phyloP scores from a whole-genome alignment of 2,797 vertebrate species.

The Chrysocyon brachyurus region DNA sequence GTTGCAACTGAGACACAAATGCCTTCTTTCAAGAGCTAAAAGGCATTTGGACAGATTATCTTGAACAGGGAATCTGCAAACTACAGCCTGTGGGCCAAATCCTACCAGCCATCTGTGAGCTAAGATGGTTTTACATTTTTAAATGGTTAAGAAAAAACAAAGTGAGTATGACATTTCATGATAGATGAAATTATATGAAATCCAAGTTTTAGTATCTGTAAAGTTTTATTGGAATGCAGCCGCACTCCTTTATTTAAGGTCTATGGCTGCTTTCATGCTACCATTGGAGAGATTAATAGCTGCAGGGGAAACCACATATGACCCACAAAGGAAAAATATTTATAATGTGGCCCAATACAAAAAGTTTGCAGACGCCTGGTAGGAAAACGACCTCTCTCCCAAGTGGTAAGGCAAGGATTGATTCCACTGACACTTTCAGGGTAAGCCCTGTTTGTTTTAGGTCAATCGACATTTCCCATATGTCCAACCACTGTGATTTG shows the following conservation, averaged over 20 bases:
- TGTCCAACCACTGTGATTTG: not conserved
- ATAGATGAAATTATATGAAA: slow-evolving; percentile 44
- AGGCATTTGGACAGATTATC: slow-evolving; percentile 24
- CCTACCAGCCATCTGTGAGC: slow-evolving; percentile 31
- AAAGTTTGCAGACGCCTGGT: not conserved
- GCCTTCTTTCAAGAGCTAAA: not conserved
- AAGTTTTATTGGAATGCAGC: slow-evolving; percentile 30
- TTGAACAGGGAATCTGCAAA: slow-evolving; percentile 38
- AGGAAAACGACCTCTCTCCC: not conserved
- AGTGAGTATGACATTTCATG: not conserved
- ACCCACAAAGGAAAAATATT: not conserved
- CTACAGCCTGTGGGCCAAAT: not conserved
- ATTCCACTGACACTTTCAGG: not conserved
- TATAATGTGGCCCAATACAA: not conserved
- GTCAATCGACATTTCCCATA: not conserved
- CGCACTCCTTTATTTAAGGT: not conserved
- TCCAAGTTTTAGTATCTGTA: slow-evolving; percentile 41
- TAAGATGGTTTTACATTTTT: slow-evolving; percentile 33
- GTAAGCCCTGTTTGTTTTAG: not conserved
- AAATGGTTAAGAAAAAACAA: not conserved
- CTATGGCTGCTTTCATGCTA: not conserved
- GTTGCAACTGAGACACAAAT: not conserved
- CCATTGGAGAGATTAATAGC: not conserved
- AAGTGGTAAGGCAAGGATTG: not conserved
- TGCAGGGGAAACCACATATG: not conserved